These are phyloP conservation scores for Junco hyemalis DNA, from an alignment of 2,113 vertebrate genomes.

Conservation along the genomic window DNA sequence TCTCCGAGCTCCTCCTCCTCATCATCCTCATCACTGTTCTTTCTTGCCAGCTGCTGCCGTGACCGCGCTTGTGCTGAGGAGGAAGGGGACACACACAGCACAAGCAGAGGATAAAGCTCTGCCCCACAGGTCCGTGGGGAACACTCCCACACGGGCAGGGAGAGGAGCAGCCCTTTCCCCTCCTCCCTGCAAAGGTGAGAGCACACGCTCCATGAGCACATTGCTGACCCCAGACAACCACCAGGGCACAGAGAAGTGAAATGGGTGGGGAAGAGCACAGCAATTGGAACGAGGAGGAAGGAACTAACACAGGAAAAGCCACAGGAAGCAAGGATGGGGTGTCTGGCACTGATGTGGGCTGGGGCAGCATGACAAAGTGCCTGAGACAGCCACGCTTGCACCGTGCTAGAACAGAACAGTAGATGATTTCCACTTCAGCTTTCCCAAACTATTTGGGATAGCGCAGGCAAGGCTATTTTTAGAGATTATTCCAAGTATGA, in stretches of 20 bases:
- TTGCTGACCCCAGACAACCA: background rate
- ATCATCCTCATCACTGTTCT: background rate
- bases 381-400: background rate
- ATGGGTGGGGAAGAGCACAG: background rate
- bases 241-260: background rate
- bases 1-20: background rate
- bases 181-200: background rate
- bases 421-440: background rate
- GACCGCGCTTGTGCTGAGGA: background rate
- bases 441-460: background rate
- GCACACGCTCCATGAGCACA: background rate
- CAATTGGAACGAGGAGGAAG: background rate
- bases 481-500: background rate
- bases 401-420: background rate
- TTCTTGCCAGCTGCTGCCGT: background rate
- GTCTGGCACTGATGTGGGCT: background rate
- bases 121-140: background rate
- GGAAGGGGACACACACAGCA: background rate
- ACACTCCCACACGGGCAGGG: accelerated
- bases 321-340: background rate
- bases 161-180: background rate
- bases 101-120: background rate
- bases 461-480: background rate
- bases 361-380: background rate
- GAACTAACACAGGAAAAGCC: background rate